Evolutionary conservation across 37 sponge, comb jelly and placozoan species (phyloP).

Genomic region (Lycopodina hypogea): DNA sequence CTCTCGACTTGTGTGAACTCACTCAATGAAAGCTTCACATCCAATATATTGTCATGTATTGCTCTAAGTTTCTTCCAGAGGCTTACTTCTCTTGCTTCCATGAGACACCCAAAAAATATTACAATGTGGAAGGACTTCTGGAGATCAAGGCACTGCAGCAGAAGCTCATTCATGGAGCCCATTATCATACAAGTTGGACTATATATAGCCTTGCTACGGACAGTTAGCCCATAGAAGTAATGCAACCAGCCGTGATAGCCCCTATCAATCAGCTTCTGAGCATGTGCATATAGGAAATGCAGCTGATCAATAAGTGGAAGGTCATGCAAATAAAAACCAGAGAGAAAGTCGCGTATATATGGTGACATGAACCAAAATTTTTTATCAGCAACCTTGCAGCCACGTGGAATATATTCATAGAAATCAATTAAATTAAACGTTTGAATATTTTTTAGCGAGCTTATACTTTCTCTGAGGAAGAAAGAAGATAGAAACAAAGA

Average conservation of each 20-base stretch:
- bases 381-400: neutral
- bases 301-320: conserved; percentile 14
- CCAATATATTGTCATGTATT: neutral
- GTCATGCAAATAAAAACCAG: neutral
- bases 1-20: neutral
- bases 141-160: neutral
- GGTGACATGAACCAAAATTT: neutral
- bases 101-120: neutral
- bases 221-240: conserved; percentile 14
- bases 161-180: neutral
- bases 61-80: neutral
- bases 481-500: neutral
- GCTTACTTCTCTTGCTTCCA: conserved; percentile 5
- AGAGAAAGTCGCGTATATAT: neutral
- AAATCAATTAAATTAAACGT: neutral
- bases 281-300: neutral
- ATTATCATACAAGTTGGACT: conserved; percentile 5
- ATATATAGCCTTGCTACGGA: neutral
- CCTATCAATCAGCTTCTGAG: neutral
- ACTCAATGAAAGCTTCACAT: neutral
- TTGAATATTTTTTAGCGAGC: conserved; percentile 2
- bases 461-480: neutral
- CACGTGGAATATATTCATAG: neutral
- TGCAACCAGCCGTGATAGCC: neutral
- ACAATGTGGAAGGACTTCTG: neutral